Evolutionary conservation across 2,113 vertebrate species (phyloP).

Genomic region (Fregetta grallaria): DNA sequence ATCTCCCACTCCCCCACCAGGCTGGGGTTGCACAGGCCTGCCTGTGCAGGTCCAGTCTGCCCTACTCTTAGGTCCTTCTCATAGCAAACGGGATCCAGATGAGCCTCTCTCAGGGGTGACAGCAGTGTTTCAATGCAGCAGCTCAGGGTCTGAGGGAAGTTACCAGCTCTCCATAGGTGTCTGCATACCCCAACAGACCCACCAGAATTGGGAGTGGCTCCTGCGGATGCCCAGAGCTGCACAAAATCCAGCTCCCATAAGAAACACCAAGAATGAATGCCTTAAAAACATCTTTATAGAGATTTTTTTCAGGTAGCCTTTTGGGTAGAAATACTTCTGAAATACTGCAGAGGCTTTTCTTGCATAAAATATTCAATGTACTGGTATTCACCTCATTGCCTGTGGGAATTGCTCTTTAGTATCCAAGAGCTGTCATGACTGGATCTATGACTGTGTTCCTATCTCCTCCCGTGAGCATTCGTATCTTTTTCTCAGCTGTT

Average conservation of each 20-base stretch:
- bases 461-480: neutral
- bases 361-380: neutral
- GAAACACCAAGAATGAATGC: neutral
- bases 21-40: neutral
- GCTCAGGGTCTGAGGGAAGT: neutral
- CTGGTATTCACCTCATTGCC: neutral
- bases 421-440: neutral
- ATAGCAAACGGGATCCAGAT: neutral
- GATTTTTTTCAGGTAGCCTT: neutral
- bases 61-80: neutral
- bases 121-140: neutral
- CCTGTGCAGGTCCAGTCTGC: neutral
- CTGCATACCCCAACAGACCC: neutral
- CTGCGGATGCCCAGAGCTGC: neutral
- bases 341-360: neutral
- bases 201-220: neutral
- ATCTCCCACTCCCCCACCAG: fast-evolving
- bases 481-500: neutral
- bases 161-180: neutral
- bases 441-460: neutral
- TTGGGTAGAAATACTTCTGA: neutral
- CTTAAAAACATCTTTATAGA: neutral
- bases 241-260: neutral
- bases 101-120: neutral
- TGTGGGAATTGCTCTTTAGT: neutral